Conservation (phyloP, 2,113 vertebrate species). For the Etheostoma cragini region DNA sequence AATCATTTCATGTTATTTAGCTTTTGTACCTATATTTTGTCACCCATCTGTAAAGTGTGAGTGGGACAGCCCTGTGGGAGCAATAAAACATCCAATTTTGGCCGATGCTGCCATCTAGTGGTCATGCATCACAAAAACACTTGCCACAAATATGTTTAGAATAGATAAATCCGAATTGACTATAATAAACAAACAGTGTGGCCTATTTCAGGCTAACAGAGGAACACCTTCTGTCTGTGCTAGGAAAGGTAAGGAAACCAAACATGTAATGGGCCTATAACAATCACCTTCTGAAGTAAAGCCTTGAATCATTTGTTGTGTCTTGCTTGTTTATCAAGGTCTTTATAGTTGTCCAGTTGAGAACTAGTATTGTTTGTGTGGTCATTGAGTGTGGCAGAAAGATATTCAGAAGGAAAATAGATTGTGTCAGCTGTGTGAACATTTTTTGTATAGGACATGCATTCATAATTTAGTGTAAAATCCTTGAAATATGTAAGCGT, state of each 20-base stretch:
- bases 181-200: no score
- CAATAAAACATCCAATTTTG: neutral
- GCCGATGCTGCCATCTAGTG: slow-evolving; percentile 64
- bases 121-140: neutral
- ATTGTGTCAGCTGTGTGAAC: neutral
- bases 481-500: no score
- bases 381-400: no score
- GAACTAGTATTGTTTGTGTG: neutral
- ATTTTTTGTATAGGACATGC: neutral
- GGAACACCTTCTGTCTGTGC: neutral
- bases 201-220: no score
- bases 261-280: neutral
- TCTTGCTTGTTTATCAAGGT: neutral
- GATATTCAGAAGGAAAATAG: neutral
- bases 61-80: rapidly evolving
- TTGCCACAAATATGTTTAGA: neutral
- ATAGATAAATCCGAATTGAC: neutral
- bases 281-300: neutral
- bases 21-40: neutral
- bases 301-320: neutral
- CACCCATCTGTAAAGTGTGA: neutral
- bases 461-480: neutral
- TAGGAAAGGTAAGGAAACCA: neutral
- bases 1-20: neutral
- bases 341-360: neutral